Percentiles rank a stretch among this genome's conserved stretches.
These are phyloP conservation scores for Rhizomys pruinosus DNA, from an alignment of 2,113 vertebrate species.

Conservation along the genomic window DNA sequence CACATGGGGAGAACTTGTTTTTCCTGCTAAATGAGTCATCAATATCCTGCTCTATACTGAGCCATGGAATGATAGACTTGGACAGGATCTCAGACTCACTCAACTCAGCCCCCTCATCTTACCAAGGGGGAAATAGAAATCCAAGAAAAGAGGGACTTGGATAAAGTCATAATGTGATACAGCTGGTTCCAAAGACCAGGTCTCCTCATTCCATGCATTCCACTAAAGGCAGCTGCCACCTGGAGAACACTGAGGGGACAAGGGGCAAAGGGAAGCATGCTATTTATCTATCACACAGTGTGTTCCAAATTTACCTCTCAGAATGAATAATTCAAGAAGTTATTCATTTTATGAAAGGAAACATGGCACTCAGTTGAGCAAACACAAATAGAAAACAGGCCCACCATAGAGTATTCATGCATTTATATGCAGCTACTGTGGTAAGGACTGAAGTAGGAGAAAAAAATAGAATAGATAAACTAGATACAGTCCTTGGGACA, in stretches of 20 bases:
- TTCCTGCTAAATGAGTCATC: constrained; percentile 84
- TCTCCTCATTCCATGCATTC: background rate
- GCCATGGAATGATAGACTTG: constrained; percentile 51
- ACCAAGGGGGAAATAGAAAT: background rate
- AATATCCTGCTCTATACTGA: constrained; percentile 68
- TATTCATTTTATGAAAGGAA: background rate
- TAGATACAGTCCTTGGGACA: rapidly evolving
- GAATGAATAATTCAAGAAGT: background rate
- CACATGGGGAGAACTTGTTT: constrained; percentile 81
- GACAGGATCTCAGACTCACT: constrained; percentile 13
- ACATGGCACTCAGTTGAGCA: background rate
- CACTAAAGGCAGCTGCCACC: background rate
- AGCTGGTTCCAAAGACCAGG: background rate
- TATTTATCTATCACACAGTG: too few relatives aligned
- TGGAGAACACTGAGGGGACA: background rate
- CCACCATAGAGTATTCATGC: background rate
- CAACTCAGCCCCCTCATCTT: background rate
- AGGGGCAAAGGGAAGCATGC: background rate
- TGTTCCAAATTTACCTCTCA: background rate
- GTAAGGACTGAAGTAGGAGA: background rate
- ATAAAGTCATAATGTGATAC: rapidly evolving
- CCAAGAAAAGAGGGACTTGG: background rate
- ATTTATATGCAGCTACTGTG: background rate
- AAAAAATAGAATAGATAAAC: background rate
- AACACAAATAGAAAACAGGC: background rate